Percentiles rank a stretch among this genome's conserved stretches.
Conservation (phyloP, 2,888 invertebrate genomes). For the Altica lythri region DNA sequence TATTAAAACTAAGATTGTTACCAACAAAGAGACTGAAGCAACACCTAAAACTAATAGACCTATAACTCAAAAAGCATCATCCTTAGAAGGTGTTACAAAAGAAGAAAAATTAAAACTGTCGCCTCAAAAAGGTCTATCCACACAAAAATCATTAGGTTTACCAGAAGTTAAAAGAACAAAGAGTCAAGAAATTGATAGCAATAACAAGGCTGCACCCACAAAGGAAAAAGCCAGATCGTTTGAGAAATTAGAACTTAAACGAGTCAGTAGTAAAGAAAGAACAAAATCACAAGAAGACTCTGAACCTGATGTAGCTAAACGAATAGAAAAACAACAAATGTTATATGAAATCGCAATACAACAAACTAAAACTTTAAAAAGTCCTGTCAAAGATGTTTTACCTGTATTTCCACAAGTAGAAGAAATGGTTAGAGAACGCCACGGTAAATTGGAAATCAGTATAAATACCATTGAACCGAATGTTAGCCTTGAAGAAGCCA, state of each 20-base stretch:
- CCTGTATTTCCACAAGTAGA: slow-evolving; percentile 75
- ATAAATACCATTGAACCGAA: slow-evolving; percentile 64
- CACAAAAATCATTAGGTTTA: slow-evolving; percentile 43
- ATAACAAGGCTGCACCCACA: slow-evolving; percentile 55
- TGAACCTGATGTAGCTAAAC: slow-evolving; percentile 72
- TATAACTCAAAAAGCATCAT: slow-evolving; percentile 37
- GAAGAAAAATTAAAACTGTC: slow-evolving; percentile 44
- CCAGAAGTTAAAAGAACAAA: slow-evolving; percentile 63
- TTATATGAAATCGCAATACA: slow-evolving; percentile 76
- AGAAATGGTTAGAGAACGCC: slow-evolving; percentile 73
- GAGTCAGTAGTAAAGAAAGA: slow-evolving; percentile 66
- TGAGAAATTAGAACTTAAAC: slow-evolving; percentile 67
- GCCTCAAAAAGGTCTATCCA: slow-evolving; percentile 56
- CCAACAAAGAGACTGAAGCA: slow-evolving; percentile 35
- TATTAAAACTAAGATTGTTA: slow-evolving; percentile 44
- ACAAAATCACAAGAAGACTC: slow-evolving; percentile 75
- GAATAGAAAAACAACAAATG: slow-evolving; percentile 76
- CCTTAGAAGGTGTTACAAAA: slow-evolving; percentile 34
- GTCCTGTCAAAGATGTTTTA: slow-evolving; percentile 73
- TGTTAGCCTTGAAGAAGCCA: slow-evolving; percentile 67
- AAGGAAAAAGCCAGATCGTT: slow-evolving; percentile 71
- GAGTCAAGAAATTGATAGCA: slow-evolving; percentile 66
- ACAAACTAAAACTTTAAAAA: slow-evolving; percentile 74
- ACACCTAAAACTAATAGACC: slow-evolving; percentile 30
- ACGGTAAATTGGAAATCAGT: slow-evolving; percentile 75